Base-by-base conservation (phyloP, 2,113 vertebrate species). In the Megaceryle maxima region DNA sequence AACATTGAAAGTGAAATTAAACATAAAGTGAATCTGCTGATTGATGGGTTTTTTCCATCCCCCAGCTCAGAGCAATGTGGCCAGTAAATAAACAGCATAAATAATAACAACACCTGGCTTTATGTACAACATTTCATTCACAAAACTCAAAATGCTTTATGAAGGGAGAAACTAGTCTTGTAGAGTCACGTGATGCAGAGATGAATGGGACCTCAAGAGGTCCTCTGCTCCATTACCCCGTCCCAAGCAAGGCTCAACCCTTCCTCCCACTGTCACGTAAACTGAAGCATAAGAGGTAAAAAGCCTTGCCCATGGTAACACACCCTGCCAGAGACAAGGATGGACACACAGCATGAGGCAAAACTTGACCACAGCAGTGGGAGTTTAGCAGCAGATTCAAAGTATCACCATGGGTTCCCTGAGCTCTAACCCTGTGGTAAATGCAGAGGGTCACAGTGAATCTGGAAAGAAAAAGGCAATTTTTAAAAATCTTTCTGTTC, bases 21-120 rank as follows among this genome's bases (percentile, higher is more conserved):
- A 83, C 50, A 72, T n/a, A 94, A 78, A 93, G 53, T 79, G 77
- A 89, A 84, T 56, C 66, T 84, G 76, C 51, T 94, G 88, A 70
- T 43, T 77, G 41, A 39, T 48, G 66, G 28, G 9, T n/a, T 91
- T 83, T 50, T 62, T 6, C 35, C 62, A 57, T 76, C 70, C 64
- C 66, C 22, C 57, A 82, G 62, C 39, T 76, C 48, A 3, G 14
- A 93, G 53, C 88, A 83, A 87, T 78, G 86, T 64, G 81, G 69
- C 92, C 88, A 89, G 94, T 84, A 96, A 96, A 84, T 56, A 76
- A 88, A 83, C 11, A 87, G 66, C 66, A 87, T 37, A 93, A 94
- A 87, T 82, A 92, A 87, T 70, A 83, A 86, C 87, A 93, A 64
- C 96, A 96, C 83, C 86, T 96, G 94, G 78, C 46, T 90, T 95